Evolutionary conservation across 2,797 vertebrate species (phyloP).

Genomic region (Oreochromis mossambicus): DNA sequence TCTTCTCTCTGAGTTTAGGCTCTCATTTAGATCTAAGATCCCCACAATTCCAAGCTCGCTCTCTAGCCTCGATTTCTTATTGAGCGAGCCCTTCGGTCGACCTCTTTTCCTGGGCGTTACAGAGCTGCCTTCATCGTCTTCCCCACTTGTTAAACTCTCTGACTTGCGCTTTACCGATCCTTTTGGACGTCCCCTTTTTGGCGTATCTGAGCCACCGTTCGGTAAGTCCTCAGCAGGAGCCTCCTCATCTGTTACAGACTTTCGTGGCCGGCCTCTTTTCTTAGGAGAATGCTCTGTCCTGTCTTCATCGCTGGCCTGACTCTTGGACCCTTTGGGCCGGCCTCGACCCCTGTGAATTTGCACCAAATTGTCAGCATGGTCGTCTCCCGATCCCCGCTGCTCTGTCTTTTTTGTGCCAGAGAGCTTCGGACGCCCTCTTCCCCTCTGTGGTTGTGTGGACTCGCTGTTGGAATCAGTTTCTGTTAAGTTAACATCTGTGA

Average conservation of each 20-base stretch:
- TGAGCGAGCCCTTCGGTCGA: conserved; percentile 56
- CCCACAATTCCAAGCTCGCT: not conserved
- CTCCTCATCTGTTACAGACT: conserved; percentile 15
- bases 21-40: not conserved
- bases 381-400: not conserved
- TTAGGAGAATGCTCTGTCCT: conserved; percentile 4
- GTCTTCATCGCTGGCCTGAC: not conserved
- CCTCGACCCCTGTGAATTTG: conserved; percentile 32
- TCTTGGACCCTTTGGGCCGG: conserved; percentile 25
- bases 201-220: conserved; percentile 38
- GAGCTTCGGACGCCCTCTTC: conserved; percentile 46
- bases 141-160: conserved; percentile 7
- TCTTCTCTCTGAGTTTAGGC: not conserved
- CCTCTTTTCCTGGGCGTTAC: conserved; percentile 47
- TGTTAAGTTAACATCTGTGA: conserved; percentile 29
- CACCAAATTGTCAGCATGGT: not conserved
- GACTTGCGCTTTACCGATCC: conserved; percentile 33
- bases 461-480: conserved; percentile 38
- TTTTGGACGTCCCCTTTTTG: conserved; percentile 61
- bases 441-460: not conserved
- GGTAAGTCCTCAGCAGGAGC: conserved; percentile 3
- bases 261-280: conserved; percentile 65
- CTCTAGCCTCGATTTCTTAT: conserved; percentile 31
- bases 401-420: not conserved
- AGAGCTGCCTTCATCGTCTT: conserved; percentile 16